These are phyloP conservation scores for Pandemis heparana DNA, from an alignment of 2,888 invertebrate species.

Conservation along the genomic window DNA sequence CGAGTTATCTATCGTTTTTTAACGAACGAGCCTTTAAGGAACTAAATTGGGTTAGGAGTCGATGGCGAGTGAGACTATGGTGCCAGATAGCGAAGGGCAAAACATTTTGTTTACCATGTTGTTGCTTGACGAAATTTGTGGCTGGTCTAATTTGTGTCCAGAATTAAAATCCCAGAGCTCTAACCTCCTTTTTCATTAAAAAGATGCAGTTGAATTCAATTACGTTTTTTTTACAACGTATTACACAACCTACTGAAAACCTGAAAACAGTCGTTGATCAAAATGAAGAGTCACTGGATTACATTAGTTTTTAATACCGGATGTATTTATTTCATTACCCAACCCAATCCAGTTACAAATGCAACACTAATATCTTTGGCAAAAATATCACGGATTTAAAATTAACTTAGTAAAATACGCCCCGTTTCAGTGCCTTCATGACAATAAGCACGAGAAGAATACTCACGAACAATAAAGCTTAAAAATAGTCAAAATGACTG, in stretches of 20 bases:
- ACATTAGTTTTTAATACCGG: too few relatives aligned
- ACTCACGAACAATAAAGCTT: slow-evolving; percentile 11
- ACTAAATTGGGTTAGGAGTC: slow-evolving; percentile 23
- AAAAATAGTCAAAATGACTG: neutral
- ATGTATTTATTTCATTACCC: too few relatives aligned
- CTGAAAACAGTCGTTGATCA: too few relatives aligned
- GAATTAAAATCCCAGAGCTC: too few relatives aligned
- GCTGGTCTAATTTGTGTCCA: neutral
- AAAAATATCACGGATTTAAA: too few relatives aligned
- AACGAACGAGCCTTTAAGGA: slow-evolving; percentile 49
- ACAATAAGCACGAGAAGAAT: slow-evolving; percentile 35
- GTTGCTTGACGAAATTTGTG: neutral
- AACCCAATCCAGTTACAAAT: too few relatives aligned
- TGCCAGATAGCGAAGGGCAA: neutral
- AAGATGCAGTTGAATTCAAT: too few relatives aligned
- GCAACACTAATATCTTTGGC: too few relatives aligned
- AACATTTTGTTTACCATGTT: neutral
- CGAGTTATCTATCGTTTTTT: slow-evolving; percentile 62
- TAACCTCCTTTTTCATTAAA: too few relatives aligned
- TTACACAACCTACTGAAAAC: too few relatives aligned
- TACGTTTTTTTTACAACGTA: too few relatives aligned
- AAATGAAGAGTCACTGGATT: too few relatives aligned
- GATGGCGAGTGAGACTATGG: slow-evolving; percentile 12
- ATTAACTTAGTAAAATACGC: slow-evolving; percentile 25
- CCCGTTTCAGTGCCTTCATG: slow-evolving; percentile 35